Evolutionary conservation across 2,113 vertebrate species (phyloP), one percentile per base, ranked within the genome.

Genomic region (Lynx canadensis): DNA sequence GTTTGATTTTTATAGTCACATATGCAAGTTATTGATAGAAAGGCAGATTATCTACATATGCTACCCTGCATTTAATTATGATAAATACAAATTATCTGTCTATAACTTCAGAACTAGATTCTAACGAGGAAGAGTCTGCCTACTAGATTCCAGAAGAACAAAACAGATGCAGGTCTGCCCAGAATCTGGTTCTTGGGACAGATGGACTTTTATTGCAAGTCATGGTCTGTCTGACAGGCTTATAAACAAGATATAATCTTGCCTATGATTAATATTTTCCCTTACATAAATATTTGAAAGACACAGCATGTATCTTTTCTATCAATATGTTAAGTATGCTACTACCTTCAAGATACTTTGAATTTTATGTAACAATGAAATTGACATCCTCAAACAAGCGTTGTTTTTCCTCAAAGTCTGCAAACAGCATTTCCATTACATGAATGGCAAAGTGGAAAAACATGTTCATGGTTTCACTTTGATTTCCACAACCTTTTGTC

Each of bases 391-490:
- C 93, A 87, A 97, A 97, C 97, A 97, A 98, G 98, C 73, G 57
- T 68, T 91, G 52, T 89, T 97, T 98, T 96, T 93, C 80, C 79
- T 98, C 94, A 95, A 97, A 94, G 93, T 85, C 94, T 21, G 41
- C 74, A 25, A 2, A 18, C 74, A 89, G 25, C 52, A 96, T 82
- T 97, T 97, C 89, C 95, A 65, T 96, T 97, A 94, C 31, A 97
- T 93, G 97, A 97, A 96, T 86, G 90, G 73, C 60, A 76, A 98
- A 98, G 97, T 97, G 74, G 97, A 98, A 98, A 98, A 98, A 94
- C 38, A 83, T 96, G 78, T 89, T 98, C 83, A 74, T 38, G 81
- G 94, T 81, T 97, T 90, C 66, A 3, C 76, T 91, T 88, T 84
- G 48, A 90, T 98, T 96, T 95, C 93, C 74, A 79, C 48, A 88